Evolutionary conservation across 2,888 invertebrate species (phyloP), one percentile per base, ranked within the genome.

Genomic region (Diaphora mendica): DNA sequence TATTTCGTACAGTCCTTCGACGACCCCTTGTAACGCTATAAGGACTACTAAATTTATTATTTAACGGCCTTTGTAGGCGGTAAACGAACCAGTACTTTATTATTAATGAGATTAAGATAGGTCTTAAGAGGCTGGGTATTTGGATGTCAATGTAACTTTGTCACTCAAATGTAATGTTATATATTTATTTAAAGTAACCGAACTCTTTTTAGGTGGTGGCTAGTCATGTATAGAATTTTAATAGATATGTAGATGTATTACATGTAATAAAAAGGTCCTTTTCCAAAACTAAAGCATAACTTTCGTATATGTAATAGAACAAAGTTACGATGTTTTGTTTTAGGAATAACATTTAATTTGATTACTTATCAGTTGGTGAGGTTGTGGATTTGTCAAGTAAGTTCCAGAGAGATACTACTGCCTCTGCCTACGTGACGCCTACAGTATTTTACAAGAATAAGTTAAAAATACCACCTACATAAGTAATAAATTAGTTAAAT

Each of bases 51-150:
- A 77, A 82, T 84, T 80, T 75, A 84, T 83, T 82, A 84, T 81
- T 83, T 82, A 85, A 75, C 76, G 74, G 81, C 75, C 83, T 81
- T 79, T 80, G 79, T 78, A 81, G 76, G 77, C 73, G 77, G 78
- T 78, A 81, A 85, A 74, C 77, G 79, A 77, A 82, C 79, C 78
- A 74, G 77, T 81, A 82, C 82, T 83, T 77, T 83, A 83, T 81
- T 82, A 84, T 82, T 82, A 81, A 84, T 81, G 85, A 81, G 84
- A 80, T 81, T 82, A 83, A 82, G 79, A 85, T 79, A 81, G 80
- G 81, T 81, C 77, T 76, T 80, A 79, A 79, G 80, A 78, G 80
- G 74, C 67, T 74, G 75, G 79, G 67, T 72, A 72, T 72, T 74
- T 64, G 71, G 71, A 71, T 76, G 71, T 33, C 67, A 20, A 68